Evolutionary conservation across 2,797 vertebrate species (phyloP).

Genomic region (Apodemus agrarius): DNA sequence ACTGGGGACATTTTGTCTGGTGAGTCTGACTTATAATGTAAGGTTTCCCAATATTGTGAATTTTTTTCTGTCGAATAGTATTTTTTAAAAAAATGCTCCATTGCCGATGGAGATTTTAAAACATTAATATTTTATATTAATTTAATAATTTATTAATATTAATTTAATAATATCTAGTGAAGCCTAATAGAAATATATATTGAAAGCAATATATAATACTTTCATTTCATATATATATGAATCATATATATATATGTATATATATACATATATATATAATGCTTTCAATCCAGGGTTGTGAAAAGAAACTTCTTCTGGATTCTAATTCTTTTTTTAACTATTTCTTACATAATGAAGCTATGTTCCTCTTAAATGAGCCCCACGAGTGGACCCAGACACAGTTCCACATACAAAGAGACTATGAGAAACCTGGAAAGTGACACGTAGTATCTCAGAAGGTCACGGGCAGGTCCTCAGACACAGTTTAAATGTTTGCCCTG

Average conservation of each 20-base stretch:
- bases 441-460: neutral
- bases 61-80: neutral
- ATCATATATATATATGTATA: no score
- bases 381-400: neutral
- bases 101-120: neutral
- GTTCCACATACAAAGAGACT: neutral
- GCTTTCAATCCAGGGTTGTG: neutral
- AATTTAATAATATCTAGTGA: neutral
- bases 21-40: neutral
- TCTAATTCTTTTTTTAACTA: neutral
- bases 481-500: neutral
- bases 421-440: neutral
- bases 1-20: neutral
- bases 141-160: no score
- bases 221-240: no score
- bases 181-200: neutral
- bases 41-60: neutral
- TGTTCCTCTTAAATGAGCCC: conserved; percentile 49
- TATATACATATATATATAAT: neutral
- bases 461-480: neutral
- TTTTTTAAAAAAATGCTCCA: neutral
- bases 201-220: no score
- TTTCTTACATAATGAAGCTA: neutral
- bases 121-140: no score
- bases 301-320: conserved; percentile 37